These are phyloP conservation scores for Prolemur simus DNA, from an alignment of 2,113 vertebrate species.

Conservation along the genomic window DNA sequence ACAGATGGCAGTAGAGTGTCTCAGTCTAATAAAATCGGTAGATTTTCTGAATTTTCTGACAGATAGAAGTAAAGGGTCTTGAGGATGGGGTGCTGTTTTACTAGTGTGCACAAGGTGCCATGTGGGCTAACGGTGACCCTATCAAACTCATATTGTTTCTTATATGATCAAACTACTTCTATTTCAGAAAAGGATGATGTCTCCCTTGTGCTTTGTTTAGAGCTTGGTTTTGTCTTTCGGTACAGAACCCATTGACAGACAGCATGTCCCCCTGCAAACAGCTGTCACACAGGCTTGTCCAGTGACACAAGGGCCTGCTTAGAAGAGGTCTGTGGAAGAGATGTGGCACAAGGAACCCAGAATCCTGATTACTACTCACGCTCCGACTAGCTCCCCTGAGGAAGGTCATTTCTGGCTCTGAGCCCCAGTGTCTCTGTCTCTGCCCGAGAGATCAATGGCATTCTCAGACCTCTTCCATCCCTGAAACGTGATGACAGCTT, in stretches of 20 bases:
- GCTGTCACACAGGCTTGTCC: not conserved
- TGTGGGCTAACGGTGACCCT: not conserved
- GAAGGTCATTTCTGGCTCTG: not conserved
- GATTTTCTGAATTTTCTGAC: not conserved
- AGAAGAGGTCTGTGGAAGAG: not conserved
- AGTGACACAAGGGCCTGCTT: no score
- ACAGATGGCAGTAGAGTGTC: slow-evolving; percentile 61
- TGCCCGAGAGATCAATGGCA: not conserved
- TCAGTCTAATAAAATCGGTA: not conserved
- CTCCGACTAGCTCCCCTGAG: not conserved
- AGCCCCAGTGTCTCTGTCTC: not conserved
- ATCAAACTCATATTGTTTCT: not conserved
- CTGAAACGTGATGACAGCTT: not conserved
- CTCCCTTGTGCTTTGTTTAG: not conserved
- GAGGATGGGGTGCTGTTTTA: not conserved
- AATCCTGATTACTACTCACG: not conserved
- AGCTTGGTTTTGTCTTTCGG: not conserved
- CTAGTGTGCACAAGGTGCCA: not conserved
- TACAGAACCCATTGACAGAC: not conserved
- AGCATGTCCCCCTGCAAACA: not conserved
- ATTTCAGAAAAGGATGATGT: not conserved
- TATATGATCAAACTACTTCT: not conserved
- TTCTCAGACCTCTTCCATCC: not conserved
- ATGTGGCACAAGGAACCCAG: fast-evolving
- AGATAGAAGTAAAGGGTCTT: not conserved